Base-by-base conservation (phyloP, 92 coral and sea anemone genomes). In the Palythoa grandis region DNA sequence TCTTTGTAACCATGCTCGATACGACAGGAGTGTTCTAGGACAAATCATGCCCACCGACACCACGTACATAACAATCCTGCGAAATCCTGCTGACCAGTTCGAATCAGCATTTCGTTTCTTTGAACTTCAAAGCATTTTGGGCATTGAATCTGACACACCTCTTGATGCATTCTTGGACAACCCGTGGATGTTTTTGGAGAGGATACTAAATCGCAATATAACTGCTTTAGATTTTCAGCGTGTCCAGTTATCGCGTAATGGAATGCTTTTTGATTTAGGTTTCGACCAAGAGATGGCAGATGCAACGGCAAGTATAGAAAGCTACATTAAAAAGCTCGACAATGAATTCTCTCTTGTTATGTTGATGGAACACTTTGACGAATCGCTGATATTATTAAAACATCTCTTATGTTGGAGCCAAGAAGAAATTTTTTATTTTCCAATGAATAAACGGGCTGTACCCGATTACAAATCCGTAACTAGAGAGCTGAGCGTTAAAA, bases 41-140 rank as follows among this genome's bases (percentile, higher is more conserved):
- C 87, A 17, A 53, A 24, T 74, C 14, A 89, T 89, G 92, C 92
- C 92, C 1, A 38, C 47, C n/a, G 87, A 85, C 52, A 86, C 86
- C 54, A 38, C 70, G 40, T 82, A 86, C 84, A 89, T 89, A 43
- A 89, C 92, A 29, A 89, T 89, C 50, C 43, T 89, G 24, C 92
- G 92, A 54, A 86, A 89, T 67, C 92, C 92, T 87, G 89, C 92
- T 80, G 87, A 86, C 87, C 92, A 89, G 89, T 89, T 89, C 40
- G 56, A 22, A 72, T 89, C 92, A 9, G 89, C 88, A 24, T 86
- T 89, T 39, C 86, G 60, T 38, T 65, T 86, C 17, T 82, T 86
- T 63, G 61, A 86, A 58, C 87, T 89, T 17, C 56, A 53, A 3
- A 65, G 67, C 29, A 86, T 89, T 43, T 84, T 86, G 20, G 89